Base-by-base conservation (phyloP, 2,888 invertebrate genomes). In the Elaeidobius kamerunicus region DNA sequence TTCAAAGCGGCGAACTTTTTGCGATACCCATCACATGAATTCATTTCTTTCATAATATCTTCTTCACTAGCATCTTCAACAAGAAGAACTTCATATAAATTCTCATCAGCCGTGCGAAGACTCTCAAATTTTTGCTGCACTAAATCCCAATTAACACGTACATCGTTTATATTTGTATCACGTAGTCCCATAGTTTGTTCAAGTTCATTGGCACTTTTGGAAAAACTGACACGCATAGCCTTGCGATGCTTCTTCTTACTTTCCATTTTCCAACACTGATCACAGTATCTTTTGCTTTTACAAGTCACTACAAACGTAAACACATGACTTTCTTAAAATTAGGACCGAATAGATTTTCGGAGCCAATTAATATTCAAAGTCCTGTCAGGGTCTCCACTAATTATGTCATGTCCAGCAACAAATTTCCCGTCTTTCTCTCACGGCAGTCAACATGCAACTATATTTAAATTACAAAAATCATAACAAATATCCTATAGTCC, bases 181-280 rank as follows among this genome's bases (percentile, higher is more conserved):
- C 7, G 3, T 4, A 36, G 36, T 16, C 2, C n/a, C 35, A 43
- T 14, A 20, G 15, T 32, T 32, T 32, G 42, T 23, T 58, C 54
- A n/a, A 47, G 19, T 9, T 56, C 53, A n/a, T 49, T 52, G 1
- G 45, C 45, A 16, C 15, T n/a, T 20, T 17, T 47, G 17, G 42
- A 43, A 38, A 52, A 47, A 16, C 9, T 41, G 7, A 36, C 12
- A 9, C 55, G 52, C 15, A 58, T 36, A 20, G 44, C 50, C 30
- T 16, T 45, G 11, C 55, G 52, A 16, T 50, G 42, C 30, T 42
- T 58, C 43, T 55, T 58, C 27, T 42, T 46, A 11, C n/a, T 23
- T n/a, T 58, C 43, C 16, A 58, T 55, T 38, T 14, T 20, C 9
- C 5, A 4, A 23, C 23, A 6, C 23, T 6, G 9, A 9, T 23